A percentile compares a stretch with the other conserved stretches of the same genome.
These are phyloP conservation scores for Chouioia cunea DNA, from an alignment of 2,888 invertebrate genomes.

Conservation along the genomic window DNA sequence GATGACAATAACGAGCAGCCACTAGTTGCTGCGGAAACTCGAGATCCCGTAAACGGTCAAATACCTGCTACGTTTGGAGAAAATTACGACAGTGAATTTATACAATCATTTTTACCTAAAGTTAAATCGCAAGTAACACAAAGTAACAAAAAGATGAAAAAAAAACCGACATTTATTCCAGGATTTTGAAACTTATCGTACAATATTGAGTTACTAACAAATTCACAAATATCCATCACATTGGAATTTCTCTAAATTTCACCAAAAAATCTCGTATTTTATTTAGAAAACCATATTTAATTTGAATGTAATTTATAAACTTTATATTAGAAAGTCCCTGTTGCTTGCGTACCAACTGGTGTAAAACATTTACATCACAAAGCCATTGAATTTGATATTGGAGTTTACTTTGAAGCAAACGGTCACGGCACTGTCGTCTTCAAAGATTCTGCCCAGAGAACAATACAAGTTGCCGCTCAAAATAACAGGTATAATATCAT, in stretches of 20 bases:
- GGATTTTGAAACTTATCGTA: conserved; percentile 50
- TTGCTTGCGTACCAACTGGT: conserved; percentile 93
- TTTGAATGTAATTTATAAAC: conserved; percentile 11
- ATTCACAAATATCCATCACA: no score
- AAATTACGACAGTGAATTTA: conserved; percentile 49
- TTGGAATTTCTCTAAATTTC: conserved; percentile 34
- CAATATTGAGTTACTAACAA: no score
- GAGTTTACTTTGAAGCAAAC: conserved; percentile 99
- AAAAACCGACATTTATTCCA: conserved; percentile 49
- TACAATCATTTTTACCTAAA: conserved; percentile 56
- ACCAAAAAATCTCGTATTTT: background rate
- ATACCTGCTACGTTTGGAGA: conserved; percentile 44
- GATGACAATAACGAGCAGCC: background rate
- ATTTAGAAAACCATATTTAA: background rate
- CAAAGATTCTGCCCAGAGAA: conserved; percentile 76
- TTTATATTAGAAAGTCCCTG: conserved; percentile 83
- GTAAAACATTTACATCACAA: conserved; percentile 96
- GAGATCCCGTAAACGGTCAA: conserved; percentile 20
- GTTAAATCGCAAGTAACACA: conserved; percentile 51
- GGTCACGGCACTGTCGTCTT: conserved; percentile 97
- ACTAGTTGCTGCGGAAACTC: background rate
- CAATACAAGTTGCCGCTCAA: conserved; percentile 70
- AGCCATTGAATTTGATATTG: conserved; percentile 91
- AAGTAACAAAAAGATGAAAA: conserved; percentile 49
- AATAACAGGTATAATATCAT: conserved; percentile 65